Conservation (phyloP, 2,797 vertebrate species). For the Peromyscus attwateri region DNA sequence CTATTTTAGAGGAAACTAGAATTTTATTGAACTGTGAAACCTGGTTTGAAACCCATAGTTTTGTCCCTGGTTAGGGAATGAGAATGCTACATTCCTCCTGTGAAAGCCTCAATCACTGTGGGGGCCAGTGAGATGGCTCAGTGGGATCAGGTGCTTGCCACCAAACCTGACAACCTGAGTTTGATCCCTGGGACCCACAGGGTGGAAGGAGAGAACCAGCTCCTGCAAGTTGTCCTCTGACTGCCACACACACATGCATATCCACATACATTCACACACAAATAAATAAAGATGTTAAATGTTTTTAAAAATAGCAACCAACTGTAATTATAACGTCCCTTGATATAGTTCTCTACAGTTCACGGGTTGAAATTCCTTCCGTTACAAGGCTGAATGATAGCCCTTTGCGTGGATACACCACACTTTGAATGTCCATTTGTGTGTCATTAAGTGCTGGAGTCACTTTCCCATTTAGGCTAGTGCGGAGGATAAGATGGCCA, state of each 20-base stretch:
- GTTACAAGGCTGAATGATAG: neutral
- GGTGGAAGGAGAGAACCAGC: neutral
- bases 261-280: neutral
- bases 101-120: neutral
- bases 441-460: neutral
- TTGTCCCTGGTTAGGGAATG: neutral
- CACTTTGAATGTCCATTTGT: neutral
- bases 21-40: constrained; percentile 25
- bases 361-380: neutral
- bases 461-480: neutral
- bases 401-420: neutral
- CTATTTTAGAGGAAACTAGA: neutral
- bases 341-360: neutral
- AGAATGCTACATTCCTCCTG: neutral
- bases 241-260: neutral
- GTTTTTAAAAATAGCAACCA: neutral
- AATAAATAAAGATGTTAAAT: neutral
- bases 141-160: neutral
- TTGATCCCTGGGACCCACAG: neutral
- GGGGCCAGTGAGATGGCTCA: neutral
- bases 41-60: neutral
- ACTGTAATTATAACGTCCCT: neutral
- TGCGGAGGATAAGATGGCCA: neutral
- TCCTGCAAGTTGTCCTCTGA: neutral
- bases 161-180: neutral